phyloP scores from a whole-genome alignment of 2,888 invertebrate genomes.

The Spisula subtruncata region DNA sequence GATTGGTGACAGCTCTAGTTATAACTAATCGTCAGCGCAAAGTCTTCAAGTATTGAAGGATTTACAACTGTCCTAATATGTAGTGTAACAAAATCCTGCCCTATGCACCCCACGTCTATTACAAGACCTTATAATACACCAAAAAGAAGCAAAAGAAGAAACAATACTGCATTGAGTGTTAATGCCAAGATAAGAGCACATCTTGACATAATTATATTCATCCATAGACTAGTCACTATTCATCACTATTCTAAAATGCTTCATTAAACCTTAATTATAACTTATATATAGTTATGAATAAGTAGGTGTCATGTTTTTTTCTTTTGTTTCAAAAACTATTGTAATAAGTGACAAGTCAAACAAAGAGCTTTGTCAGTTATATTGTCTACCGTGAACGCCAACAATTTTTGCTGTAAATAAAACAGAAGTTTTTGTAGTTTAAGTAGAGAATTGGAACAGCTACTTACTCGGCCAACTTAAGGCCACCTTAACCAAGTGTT shows the following conservation, averaged over 20 bases:
- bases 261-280: not conserved
- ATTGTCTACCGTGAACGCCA: not conserved
- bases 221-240: not conserved
- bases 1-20: too few relatives aligned
- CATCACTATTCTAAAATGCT: not conserved
- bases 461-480: not conserved
- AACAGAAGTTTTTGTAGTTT: not conserved
- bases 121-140: too few relatives aligned
- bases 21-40: too few relatives aligned
- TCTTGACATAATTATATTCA: not conserved
- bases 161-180: too few relatives aligned
- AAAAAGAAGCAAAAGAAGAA: too few relatives aligned
- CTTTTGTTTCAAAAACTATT: not conserved
- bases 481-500: not conserved
- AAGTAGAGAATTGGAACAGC: not conserved
- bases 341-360: not conserved
- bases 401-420: not conserved
- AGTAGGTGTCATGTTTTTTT: slow-evolving; percentile 2
- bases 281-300: not conserved
- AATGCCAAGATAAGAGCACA: not conserved
- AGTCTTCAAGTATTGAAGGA: too few relatives aligned
- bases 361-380: slow-evolving; percentile 21
- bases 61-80: too few relatives aligned
- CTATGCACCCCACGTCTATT: too few relatives aligned
- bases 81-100: too few relatives aligned